phyloP scores from a whole-genome alignment of 2,113 vertebrate genomes.

The Corvus moneduloides region DNA sequence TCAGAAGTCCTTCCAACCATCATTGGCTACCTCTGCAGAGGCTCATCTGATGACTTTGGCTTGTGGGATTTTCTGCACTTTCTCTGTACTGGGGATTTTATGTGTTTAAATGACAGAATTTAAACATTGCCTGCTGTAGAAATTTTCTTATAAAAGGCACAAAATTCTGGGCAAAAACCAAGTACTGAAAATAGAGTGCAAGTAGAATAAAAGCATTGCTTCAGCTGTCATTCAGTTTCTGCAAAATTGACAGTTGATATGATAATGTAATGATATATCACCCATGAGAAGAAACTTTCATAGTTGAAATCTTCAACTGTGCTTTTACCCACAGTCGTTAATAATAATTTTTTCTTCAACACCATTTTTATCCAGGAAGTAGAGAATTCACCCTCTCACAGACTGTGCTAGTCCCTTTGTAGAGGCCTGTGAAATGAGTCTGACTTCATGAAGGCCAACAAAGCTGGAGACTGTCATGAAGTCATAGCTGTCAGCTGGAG shows the following conservation, averaged over 20 bases:
- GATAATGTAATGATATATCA: neutral
- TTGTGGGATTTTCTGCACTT: neutral
- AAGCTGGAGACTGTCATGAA: neutral
- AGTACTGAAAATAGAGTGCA: neutral
- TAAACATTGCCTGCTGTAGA: neutral
- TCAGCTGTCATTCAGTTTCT: neutral
- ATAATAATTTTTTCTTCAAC: neutral
- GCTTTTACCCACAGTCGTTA: neutral
- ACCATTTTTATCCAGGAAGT: neutral
- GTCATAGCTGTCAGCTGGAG: neutral
- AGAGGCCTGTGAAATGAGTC: neutral
- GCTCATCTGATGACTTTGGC: neutral
- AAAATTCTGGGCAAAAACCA: neutral
- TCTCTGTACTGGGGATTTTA: neutral
- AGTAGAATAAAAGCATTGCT: neutral
- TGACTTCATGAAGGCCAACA: neutral
- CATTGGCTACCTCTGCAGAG: neutral
- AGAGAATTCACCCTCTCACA: neutral
- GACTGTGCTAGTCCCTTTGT: neutral
- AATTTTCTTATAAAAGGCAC: neutral
- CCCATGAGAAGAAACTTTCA: neutral
- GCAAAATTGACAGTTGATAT: neutral
- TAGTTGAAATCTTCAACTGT: neutral
- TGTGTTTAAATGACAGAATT: neutral
- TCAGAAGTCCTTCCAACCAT: neutral